Percentiles rank a stretch among this genome's conserved stretches.
These are phyloP conservation scores for Nothocercus julius DNA, from an alignment of 2,113 vertebrate genomes.

Conservation along the genomic window DNA sequence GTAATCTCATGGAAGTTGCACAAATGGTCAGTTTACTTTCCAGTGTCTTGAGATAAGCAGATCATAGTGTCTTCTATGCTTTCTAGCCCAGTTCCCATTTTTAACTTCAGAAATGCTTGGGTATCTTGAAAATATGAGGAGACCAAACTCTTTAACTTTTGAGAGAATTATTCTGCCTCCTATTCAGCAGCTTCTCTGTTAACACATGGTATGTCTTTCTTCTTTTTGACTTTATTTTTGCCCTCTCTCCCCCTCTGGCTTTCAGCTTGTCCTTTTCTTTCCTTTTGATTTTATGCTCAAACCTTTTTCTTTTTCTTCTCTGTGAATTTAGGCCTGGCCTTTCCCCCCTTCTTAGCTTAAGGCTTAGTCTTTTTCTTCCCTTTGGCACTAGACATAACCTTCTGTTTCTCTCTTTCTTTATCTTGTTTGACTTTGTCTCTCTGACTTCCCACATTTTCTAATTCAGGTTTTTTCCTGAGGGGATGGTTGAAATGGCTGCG, in stretches of 20 bases:
- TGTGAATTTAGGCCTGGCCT: constrained; percentile 2
- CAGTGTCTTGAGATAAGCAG: neutral
- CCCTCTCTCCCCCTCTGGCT: neutral
- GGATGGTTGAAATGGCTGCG: neutral
- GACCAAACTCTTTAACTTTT: constrained; percentile 8
- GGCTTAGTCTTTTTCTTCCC: constrained; percentile 18
- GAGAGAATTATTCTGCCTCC: neutral
- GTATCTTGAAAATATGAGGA: neutral
- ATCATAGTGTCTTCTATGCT: neutral
- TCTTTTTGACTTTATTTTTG: constrained; percentile 33
- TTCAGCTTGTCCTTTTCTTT: constrained; percentile 44
- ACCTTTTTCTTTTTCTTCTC: constrained; percentile 6
- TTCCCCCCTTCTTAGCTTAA: constrained; percentile 31
- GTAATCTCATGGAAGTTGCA: neutral
- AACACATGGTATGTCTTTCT: constrained; percentile 28
- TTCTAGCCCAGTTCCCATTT: constrained; percentile 2
- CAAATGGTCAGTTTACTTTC: neutral
- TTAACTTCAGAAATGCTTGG: constrained; percentile 2
- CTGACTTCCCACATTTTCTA: constrained; percentile 14
- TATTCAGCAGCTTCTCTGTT: constrained; percentile 26
- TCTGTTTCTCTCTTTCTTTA: constrained; percentile 10
- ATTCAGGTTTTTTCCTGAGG: neutral
- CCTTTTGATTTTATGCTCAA: constrained; percentile 28
- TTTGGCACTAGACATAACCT: constrained; percentile 16
- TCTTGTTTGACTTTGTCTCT: constrained; percentile 20